These are phyloP conservation scores for Drosophila mauritiana DNA, from an alignment of 1,140 invertebrate species.

Conservation along the genomic window DNA sequence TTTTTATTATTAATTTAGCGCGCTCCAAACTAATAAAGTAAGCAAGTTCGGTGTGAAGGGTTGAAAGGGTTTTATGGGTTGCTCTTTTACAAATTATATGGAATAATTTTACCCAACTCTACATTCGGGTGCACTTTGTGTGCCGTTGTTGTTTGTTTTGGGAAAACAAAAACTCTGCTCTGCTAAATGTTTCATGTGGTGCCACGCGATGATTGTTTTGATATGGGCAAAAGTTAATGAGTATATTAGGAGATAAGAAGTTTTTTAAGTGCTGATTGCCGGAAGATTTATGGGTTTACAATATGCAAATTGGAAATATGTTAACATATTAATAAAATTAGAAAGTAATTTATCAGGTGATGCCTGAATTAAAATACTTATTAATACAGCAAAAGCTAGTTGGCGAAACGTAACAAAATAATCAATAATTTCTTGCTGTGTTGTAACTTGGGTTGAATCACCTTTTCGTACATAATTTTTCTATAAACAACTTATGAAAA, in stretches of 20 bases:
- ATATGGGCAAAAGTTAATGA: slow-evolving; percentile 59
- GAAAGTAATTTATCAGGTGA: too few relatives aligned
- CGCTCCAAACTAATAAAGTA: slow-evolving; percentile 75
- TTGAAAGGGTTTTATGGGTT: slow-evolving; percentile 29
- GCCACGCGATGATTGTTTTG: slow-evolving; percentile 50
- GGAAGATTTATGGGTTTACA: slow-evolving; percentile 26
- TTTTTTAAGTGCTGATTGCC: slow-evolving; percentile 32
- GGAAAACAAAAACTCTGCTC: slow-evolving; percentile 30
- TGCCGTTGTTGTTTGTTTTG: slow-evolving; percentile 29
- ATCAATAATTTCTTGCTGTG: too few relatives aligned
- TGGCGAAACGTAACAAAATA: too few relatives aligned
- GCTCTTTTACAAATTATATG: slow-evolving; percentile 52
- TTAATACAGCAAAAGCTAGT: too few relatives aligned
- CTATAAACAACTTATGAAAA: background rate
- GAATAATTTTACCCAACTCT: slow-evolving; percentile 70
- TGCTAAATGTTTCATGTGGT: slow-evolving; percentile 19
- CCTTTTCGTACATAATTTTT: background rate
- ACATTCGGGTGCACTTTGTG: slow-evolving; percentile 27
- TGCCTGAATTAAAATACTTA: too few relatives aligned
- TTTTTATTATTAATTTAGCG: slow-evolving; percentile 80
- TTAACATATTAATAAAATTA: background rate
- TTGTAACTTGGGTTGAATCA: too few relatives aligned
- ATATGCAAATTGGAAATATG: slow-evolving; percentile 10
- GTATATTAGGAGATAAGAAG: slow-evolving; percentile 47
- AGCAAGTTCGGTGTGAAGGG: slow-evolving; percentile 16